Evolutionary conservation across 1,140 invertebrate genomes (phyloP).

Genomic region (Spodoptera frugiperda): DNA sequence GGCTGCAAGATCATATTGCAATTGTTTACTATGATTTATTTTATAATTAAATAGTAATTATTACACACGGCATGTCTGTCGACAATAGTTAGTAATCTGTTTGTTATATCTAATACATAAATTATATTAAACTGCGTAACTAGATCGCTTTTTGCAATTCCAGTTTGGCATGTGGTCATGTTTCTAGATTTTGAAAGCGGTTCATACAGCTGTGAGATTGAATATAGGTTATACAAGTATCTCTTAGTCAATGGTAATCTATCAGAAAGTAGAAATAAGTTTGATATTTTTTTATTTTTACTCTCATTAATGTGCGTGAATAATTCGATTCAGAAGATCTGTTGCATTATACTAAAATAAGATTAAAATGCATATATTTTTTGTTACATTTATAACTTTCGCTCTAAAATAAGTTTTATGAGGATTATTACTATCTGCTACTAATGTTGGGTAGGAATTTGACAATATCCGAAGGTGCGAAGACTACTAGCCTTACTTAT

Average conservation of each 20-base stretch:
- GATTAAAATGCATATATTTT: too few relatives aligned
- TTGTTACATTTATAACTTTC: too few relatives aligned
- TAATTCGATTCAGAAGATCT: too few relatives aligned
- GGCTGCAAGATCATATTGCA: too few relatives aligned
- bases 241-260: background rate
- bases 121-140: constrained; percentile 32
- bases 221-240: constrained; percentile 22
- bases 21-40: background rate
- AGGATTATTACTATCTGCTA: too few relatives aligned
- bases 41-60: background rate
- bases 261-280: background rate
- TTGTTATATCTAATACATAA: constrained; percentile 34
- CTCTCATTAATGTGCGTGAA: background rate
- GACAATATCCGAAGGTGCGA: too few relatives aligned
- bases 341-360: too few relatives aligned
- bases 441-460: too few relatives aligned
- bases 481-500: too few relatives aligned
- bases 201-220: constrained; percentile 6
- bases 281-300: background rate
- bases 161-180: constrained; percentile 24
- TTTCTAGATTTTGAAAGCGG: constrained; percentile 30
- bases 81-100: constrained; percentile 30
- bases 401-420: too few relatives aligned
- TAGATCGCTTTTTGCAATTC: constrained; percentile 32
- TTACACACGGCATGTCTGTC: constrained; percentile 3